Evolutionary conservation across 2,797 vertebrate species (phyloP), one percentile per base, ranked within the genome.

Genomic region (Spondyliosoma cantharus): DNA sequence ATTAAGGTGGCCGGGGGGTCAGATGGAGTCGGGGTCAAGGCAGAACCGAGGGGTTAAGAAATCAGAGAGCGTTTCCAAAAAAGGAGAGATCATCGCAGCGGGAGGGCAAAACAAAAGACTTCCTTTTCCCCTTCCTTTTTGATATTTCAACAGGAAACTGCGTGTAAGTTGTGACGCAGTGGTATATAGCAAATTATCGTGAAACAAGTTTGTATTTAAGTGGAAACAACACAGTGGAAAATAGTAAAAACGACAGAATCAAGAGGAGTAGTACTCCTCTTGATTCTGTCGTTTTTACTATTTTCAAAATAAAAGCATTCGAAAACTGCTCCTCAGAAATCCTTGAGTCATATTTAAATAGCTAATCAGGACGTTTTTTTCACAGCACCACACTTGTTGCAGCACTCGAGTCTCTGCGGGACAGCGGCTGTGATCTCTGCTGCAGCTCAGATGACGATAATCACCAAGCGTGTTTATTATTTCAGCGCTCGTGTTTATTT

Each of bases 401-500:
- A 27, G 56, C 37, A 57, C 32, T n/a, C 70, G 49, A 56, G 29
- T 50, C 43, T 83, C 64, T 48, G 45, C 0, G 11, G 46, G 65
- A 45, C 46, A 32, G 69, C 12, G 12, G 43, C 71, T 64, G 64
- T 24, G 59, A 61, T 60, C 52, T 32, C 52, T 50, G 71, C 60
- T 63, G n/a, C 16, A 63, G 43, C 17, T 54, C 24, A 43, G 32
- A 72, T 69, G 8, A 78, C 67, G 46, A 19, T 13, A 77, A 71
- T 54, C 56, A 57, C 16, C n/a, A 69, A 64, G 65, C 37, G 17
- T 68, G 42, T 76, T 80, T 80, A 74, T 64, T 76, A 77, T 82
- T 85, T 85, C 53, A 83, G 57, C 57, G 46, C 66, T 68, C 56
- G 79, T 73, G 69, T 82, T 81, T 89, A 84, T 81, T 86, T 76